Base-by-base conservation (phyloP, 2,113 vertebrate species). In the Motacilla alba region DNA sequence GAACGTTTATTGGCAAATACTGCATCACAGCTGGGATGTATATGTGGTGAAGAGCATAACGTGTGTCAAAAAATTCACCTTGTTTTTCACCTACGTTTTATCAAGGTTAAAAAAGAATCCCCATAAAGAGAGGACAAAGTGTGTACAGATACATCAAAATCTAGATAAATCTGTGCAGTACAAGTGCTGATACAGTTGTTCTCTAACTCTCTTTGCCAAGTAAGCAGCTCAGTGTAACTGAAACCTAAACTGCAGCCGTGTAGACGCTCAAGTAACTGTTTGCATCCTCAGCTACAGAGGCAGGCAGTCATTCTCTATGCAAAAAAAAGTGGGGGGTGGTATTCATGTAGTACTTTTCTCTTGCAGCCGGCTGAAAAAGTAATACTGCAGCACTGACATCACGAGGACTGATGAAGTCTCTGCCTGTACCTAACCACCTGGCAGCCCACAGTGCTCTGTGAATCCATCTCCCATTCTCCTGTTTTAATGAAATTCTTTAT, bases 331-430 rank as follows among this genome's bases (percentile, higher is more conserved):
- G 15, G 18, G 56, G 46, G 24, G 10, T 44, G 67, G 13, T 77
- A 46, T 68, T 95, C 39, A 92, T 13, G 2, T 8, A 24, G 24
- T 30, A 14, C 28, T 88, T 86, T 74, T 94, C 52, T 89, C 47
- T 95, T 96, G 70, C 95, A 97, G 97, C 37, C 26, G 44, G 18
- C 52, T 80, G 70, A 89, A 72, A 4, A 95, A 89, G 55, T 83
- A 90, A 56, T 10, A 66, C 46, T 78, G 86, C 62, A 68, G 76
- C n/a, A 24, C 64, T 27, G 83, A 56, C 74, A 50, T 55, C 60
- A 67, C 74, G 72, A 89, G 82, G 52, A 52, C 18, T 35, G 62
- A 35, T 17, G 60, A 88, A 84, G n/a, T 27, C 76, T 83, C 85
- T 91, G 80, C 78, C 58, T 69, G n/a, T 19, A 81, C 41, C 46